Percentiles rank a stretch among this genome's conserved stretches.
Conservation (phyloP, 2,888 invertebrate genomes). For the Seira sanloemensis region DNA sequence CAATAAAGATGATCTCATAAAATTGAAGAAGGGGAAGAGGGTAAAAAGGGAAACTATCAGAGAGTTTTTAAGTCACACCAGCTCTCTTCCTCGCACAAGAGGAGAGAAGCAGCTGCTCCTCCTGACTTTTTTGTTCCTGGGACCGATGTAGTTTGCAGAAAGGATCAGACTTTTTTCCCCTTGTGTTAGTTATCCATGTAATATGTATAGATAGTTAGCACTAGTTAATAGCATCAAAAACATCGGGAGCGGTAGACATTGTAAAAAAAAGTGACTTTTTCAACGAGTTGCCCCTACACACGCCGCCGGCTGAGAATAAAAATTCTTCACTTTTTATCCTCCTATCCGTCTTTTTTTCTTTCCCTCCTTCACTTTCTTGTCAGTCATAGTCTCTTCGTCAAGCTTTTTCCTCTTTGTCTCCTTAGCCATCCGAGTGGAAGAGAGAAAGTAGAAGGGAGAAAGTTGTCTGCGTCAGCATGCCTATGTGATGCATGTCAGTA, state of each 20-base stretch:
- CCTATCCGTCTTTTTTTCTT: conserved; percentile 6
- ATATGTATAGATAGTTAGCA: conserved; percentile 18
- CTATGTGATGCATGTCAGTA: conserved; percentile 50
- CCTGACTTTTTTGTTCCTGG: neutral
- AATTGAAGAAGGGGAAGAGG: neutral
- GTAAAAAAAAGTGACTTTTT: conserved; percentile 42
- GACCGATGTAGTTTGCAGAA: neutral
- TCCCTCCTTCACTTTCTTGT: neutral
- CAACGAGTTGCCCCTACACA: conserved; percentile 17
- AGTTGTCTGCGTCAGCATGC: conserved; percentile 57
- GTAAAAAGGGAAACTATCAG: neutral
- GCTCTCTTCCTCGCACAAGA: neutral
- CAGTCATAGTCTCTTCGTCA: conserved; percentile 7
- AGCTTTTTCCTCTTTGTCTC: conserved; percentile 32
- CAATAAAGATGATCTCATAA: conserved; percentile 11
- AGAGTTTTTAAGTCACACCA: neutral
- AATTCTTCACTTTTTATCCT: conserved; percentile 2
- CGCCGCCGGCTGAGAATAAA: conserved; percentile 1
- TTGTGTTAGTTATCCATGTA: conserved; percentile 8
- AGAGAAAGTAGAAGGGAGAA: conserved; percentile 27
- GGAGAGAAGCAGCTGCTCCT: neutral
- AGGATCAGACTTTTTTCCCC: neutral
- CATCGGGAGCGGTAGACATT: neutral
- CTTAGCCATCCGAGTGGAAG: conserved; percentile 53
- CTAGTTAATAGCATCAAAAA: conserved; percentile 29